These are phyloP conservation scores for Troilus luridus DNA, from an alignment of 2,888 invertebrate species.

Conservation along the genomic window DNA sequence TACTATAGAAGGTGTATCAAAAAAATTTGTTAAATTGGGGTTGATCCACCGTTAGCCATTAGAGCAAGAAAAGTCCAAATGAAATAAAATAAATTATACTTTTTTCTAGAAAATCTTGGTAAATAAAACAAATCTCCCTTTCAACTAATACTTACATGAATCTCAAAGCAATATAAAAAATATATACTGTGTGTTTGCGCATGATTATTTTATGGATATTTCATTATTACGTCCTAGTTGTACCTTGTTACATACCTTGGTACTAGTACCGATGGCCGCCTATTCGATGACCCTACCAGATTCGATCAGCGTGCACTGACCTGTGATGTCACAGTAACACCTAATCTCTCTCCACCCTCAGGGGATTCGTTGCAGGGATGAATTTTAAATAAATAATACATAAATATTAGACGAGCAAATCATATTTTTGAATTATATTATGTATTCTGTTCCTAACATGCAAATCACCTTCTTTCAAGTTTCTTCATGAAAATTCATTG, in stretches of 20 bases:
- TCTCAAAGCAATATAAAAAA: too few species aligned
- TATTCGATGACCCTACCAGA: neutral
- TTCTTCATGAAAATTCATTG: neutral
- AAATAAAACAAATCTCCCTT: too few species aligned
- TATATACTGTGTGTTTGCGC: too few species aligned
- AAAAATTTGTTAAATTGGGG: too few species aligned
- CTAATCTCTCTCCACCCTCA: neutral
- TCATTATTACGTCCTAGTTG: neutral
- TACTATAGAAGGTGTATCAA: too few species aligned
- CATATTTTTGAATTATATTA: neutral
- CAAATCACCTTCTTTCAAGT: neutral
- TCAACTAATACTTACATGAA: too few species aligned
- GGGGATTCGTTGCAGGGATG: neutral
- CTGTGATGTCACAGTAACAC: neutral
- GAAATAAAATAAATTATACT: too few species aligned
- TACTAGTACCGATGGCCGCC: neutral
- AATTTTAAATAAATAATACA: neutral
- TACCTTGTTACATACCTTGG: neutral
- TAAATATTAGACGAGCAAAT: neutral
- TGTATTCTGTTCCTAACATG: neutral
- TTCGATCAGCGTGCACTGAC: constrained; percentile 4
- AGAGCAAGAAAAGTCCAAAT: too few species aligned
- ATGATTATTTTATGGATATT: too few species aligned
- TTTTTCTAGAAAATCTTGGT: too few species aligned
- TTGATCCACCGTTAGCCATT: too few species aligned